Evolutionary conservation across 2,113 vertebrate genomes (phyloP).

Genomic region (Trachemys scripta): DNA sequence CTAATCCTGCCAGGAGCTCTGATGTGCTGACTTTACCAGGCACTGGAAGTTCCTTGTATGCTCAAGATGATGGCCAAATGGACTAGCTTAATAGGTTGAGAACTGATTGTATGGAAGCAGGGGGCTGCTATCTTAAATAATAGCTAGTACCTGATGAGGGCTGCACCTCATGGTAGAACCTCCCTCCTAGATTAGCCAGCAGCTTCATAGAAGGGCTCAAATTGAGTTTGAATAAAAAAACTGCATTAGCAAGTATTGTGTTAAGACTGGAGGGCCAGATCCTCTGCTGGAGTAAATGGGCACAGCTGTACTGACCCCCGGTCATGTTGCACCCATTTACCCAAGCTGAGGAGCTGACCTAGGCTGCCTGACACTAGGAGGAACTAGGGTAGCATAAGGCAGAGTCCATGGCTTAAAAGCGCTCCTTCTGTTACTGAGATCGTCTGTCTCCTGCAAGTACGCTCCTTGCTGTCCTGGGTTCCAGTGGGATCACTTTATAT

Average conservation of each 20-base stretch:
- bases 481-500: background rate
- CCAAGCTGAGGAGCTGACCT: no score
- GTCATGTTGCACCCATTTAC: no score
- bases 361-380: no score
- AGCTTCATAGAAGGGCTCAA: background rate
- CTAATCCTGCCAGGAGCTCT: background rate
- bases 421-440: no score
- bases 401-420: no score
- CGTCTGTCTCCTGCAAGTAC: background rate
- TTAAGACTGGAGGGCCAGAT: background rate
- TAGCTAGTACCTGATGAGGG: background rate
- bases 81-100: background rate
- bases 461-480: background rate
- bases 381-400: no score
- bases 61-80: background rate
- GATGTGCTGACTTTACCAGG: background rate
- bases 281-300: no score
- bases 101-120: background rate
- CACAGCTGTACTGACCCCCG: no score
- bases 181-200: background rate
- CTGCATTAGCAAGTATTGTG: background rate
- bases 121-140: background rate
- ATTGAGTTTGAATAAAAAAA: background rate
- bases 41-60: background rate
- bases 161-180: background rate